Conservation (phyloP, 1,140 invertebrate genomes). For the Drosophila equinoxialis region DNA sequence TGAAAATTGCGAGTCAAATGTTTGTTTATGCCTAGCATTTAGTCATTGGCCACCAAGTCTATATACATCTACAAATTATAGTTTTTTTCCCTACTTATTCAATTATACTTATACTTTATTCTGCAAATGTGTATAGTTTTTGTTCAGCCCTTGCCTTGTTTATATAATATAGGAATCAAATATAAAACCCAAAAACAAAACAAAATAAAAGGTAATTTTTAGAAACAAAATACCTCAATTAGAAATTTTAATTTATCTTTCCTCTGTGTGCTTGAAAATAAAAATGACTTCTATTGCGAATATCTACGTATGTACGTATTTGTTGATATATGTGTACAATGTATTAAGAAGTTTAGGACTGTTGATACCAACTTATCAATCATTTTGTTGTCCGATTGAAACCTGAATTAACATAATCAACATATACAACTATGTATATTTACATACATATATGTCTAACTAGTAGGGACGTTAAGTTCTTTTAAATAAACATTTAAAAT, state of each 20-base stretch:
- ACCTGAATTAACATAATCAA: not conserved
- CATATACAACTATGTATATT: not conserved
- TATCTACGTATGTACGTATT: slow-evolving; percentile 8
- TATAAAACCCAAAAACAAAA: not conserved
- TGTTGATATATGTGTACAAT: slow-evolving; percentile 14
- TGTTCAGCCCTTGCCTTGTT: slow-evolving; percentile 66
- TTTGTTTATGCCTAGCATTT: slow-evolving; percentile 74
- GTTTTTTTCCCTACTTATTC: slow-evolving; percentile 45
- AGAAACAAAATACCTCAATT: slow-evolving; percentile 67
- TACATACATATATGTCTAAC: too few species aligned
- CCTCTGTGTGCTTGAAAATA: slow-evolving; percentile 7
- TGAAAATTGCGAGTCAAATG: slow-evolving; percentile 38
- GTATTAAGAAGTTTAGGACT: not conserved
- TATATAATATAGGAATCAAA: slow-evolving; percentile 45
- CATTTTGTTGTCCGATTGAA: slow-evolving; percentile 5
- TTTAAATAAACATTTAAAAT: too few species aligned
- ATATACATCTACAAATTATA: slow-evolving; percentile 37
- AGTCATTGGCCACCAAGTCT: slow-evolving; percentile 55
- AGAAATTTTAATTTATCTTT: slow-evolving; percentile 45
- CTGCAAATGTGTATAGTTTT: slow-evolving; percentile 56
- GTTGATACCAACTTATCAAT: not conserved
- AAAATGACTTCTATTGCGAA: slow-evolving; percentile 28
- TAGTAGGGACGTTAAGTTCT: too few species aligned
- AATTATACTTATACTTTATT: slow-evolving; percentile 24
- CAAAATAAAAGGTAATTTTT: slow-evolving; percentile 51